Base-by-base conservation (phyloP, 2,113 vertebrate species). In the Microcebus jonahi region DNA sequence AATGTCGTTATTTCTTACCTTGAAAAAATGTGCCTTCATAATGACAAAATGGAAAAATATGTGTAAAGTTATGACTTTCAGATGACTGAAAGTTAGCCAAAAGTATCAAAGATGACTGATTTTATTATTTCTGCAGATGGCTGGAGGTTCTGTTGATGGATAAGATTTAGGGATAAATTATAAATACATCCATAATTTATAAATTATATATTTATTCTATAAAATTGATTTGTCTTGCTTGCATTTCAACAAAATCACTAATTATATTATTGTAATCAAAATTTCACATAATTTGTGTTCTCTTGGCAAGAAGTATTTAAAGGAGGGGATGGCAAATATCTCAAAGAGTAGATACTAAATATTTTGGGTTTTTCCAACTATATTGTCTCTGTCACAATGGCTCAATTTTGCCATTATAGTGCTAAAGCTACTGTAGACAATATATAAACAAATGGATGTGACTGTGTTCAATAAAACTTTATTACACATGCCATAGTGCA, bases 101-200 rank as follows among this genome's bases (percentile, higher is more conserved):
- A 85, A 67, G 34, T 70, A 61, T 82, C 68, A 70, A 59, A 15
- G 59, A 23, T 81, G 93, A 92, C 48, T 71, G 65, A 81, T 94
- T 94, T 85, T 87, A 84, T 90, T 88, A 90, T 65, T 76, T 93
- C 91, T 76, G 65, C 48, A 84, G 91, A 59, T 65, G 59, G 21
- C n/a, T 85, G 29, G 81, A 53, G 92, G 25, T 87, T 92, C 63
- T 85, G 36, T 45, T 94, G 55, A 86, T 93, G 21, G n/a, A 67
- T 31, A 84, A 94, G 63, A 97, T 96, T 90, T 92, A 90, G 61
- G 81, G 88, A 65, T 92, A 89, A 83, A 87, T 91, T 80, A 85
- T 81, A 67, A 70, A 48, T 29, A 68, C 8, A 12, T 53, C 6
- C 23, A 23, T 79, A 90, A 92, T 94, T 90, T 89, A 68, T 94